Conservation (phyloP, 2,113 vertebrate genomes). For the Collichthys lucidus region DNA sequence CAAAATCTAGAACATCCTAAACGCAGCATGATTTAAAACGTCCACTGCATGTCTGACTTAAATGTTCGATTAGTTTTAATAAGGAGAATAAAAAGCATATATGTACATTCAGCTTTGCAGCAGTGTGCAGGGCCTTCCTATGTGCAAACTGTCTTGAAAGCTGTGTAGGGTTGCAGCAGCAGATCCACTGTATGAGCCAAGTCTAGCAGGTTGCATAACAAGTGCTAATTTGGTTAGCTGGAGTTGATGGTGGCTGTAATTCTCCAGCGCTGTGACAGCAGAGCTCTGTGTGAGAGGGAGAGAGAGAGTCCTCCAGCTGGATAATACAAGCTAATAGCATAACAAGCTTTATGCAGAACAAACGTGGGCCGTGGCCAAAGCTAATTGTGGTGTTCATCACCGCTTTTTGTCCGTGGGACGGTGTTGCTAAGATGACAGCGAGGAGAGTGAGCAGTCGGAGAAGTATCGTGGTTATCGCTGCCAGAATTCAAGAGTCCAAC, state of each 20-base stretch:
- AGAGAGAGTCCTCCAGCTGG: conserved; percentile 45
- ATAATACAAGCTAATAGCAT: conserved; percentile 71
- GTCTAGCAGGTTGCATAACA: conserved; percentile 77
- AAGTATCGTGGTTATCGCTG: background rate
- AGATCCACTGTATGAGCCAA: conserved; percentile 54
- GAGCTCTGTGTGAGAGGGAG: conserved; percentile 35
- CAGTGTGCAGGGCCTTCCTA: background rate
- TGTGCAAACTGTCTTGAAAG: conserved; percentile 34
- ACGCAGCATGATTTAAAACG: background rate
- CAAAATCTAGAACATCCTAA: background rate
- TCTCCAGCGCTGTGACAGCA: conserved; percentile 68
- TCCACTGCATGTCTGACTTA: background rate
- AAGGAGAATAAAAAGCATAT: background rate
- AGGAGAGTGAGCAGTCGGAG: background rate
- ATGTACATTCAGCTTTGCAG: background rate
- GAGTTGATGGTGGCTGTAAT: conserved; percentile 69
- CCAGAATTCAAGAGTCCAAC: background rate
- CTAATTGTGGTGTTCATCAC: conserved; percentile 32
- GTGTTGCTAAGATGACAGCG: background rate
- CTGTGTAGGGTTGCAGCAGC: conserved; percentile 40
- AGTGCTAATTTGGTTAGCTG: conserved; percentile 80
- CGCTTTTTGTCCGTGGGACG: background rate
- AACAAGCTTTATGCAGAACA: conserved; percentile 67
- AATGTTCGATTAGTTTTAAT: background rate
- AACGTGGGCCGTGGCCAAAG: conserved; percentile 33